Evolutionary conservation across 1,140 invertebrate species (phyloP).

Genomic region (Dendroctonus ponderosae): DNA sequence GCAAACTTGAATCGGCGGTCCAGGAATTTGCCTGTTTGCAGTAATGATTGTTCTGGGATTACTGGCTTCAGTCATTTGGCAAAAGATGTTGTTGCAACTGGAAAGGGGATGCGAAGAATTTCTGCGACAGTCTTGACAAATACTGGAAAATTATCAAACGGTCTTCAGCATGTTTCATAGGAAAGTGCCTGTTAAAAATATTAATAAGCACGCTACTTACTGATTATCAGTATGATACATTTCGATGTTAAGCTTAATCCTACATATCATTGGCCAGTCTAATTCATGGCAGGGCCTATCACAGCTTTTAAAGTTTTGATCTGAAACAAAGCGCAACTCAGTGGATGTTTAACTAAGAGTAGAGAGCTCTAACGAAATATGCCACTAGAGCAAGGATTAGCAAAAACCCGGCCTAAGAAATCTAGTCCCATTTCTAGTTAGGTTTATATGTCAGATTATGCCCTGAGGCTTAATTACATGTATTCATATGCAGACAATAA

Average conservation of each 20-base stretch:
- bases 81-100: slow-evolving; percentile 59
- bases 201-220: slow-evolving; percentile 49
- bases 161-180: slow-evolving; percentile 66
- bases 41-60: slow-evolving; percentile 67
- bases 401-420: too few species aligned
- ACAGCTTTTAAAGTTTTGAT: slow-evolving; percentile 68
- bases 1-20: slow-evolving; percentile 82
- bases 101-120: slow-evolving; percentile 56
- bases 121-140: slow-evolving; percentile 63
- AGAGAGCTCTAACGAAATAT: too few species aligned
- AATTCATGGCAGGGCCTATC: slow-evolving; percentile 72
- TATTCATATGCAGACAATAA: too few species aligned
- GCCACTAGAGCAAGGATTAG: too few species aligned
- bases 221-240: slow-evolving; percentile 65
- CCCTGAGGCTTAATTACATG: too few species aligned
- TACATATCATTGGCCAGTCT: slow-evolving; percentile 77
- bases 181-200: too few species aligned
- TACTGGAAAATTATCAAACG: slow-evolving; percentile 41
- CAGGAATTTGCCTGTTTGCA: slow-evolving; percentile 79
- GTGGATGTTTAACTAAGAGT: too few species aligned
- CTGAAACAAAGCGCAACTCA: slow-evolving; percentile 54
- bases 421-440: too few species aligned
- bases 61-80: slow-evolving; percentile 68
- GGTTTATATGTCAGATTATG: too few species aligned
- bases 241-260: slow-evolving; percentile 69